Evolutionary conservation across 2,888 invertebrate genomes (phyloP).

Genomic region (Acronicta aceris): DNA sequence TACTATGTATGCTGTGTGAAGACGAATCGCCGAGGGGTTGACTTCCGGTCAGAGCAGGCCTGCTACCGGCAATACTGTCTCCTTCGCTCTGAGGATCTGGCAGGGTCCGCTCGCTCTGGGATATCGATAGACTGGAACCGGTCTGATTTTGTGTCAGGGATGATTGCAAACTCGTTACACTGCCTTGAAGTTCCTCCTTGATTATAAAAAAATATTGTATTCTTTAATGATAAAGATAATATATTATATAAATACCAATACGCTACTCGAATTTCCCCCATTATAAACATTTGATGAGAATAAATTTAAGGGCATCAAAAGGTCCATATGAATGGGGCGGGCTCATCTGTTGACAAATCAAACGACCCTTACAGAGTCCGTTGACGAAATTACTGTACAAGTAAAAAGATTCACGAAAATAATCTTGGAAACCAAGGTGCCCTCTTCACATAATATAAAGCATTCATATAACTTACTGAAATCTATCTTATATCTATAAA

Average conservation of each 20-base stretch:
- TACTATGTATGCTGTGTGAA: slow-evolving; percentile 73
- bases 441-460: neutral
- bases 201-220: slow-evolving; percentile 3
- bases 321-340: slow-evolving; percentile 4
- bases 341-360: slow-evolving; percentile 24
- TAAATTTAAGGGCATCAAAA: slow-evolving; percentile 20
- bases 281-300: slow-evolving; percentile 10
- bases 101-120: slow-evolving; percentile 61
- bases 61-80: slow-evolving; percentile 67
- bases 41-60: slow-evolving; percentile 62
- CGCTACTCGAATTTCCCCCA: neutral
- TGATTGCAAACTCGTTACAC: slow-evolving; percentile 68
- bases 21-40: slow-evolving; percentile 64
- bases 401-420: slow-evolving; percentile 10
- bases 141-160: slow-evolving; percentile 67
- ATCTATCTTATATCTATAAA: too few species aligned
- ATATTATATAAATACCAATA: too few species aligned
- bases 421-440: neutral
- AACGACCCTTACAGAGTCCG: slow-evolving; percentile 8
- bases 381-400: slow-evolving; percentile 15
- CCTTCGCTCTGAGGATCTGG: slow-evolving; percentile 56
- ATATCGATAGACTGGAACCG: slow-evolving; percentile 68
- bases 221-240: neutral
- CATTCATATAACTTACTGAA: neutral
- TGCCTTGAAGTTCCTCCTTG: slow-evolving; percentile 66